Conservation (phyloP, 2,888 invertebrate genomes). For the Hyppa rectilinea region DNA sequence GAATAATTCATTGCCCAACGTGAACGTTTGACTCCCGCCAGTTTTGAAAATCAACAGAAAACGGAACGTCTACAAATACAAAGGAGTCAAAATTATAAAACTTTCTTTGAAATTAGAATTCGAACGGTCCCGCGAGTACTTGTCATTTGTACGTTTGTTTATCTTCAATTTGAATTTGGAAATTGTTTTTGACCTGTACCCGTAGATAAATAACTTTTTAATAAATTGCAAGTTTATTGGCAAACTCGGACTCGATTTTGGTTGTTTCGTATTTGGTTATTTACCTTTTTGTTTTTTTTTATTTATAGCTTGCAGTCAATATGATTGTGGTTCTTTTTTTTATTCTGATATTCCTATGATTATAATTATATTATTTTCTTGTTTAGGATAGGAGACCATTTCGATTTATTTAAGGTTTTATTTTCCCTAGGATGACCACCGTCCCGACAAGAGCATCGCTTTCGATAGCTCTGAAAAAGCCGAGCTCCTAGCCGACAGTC, state of each 20-base stretch:
- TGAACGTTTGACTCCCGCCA: slow-evolving; percentile 83
- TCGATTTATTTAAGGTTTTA: slow-evolving; percentile 4
- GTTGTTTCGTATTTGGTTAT: slow-evolving; percentile 33
- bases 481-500: no score
- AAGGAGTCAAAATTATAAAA: slow-evolving; percentile 81
- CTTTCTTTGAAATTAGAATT: slow-evolving; percentile 70
- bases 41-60: slow-evolving; percentile 88
- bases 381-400: background rate
- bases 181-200: slow-evolving; percentile 65
- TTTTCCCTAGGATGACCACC: background rate
- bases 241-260: slow-evolving; percentile 34
- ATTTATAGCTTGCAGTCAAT: slow-evolving; percentile 35
- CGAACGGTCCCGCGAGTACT: slow-evolving; percentile 59
- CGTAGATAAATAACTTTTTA: slow-evolving; percentile 59
- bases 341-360: slow-evolving; percentile 4
- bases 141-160: slow-evolving; percentile 67
- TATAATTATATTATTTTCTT: background rate
- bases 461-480: no score
- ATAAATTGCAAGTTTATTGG: slow-evolving; percentile 61
- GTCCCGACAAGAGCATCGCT: no score
- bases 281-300: slow-evolving; percentile 39
- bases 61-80: slow-evolving; percentile 80
- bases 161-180: slow-evolving; percentile 69
- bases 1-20: slow-evolving; percentile 88
- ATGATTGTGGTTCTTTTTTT: slow-evolving; percentile 10